Evolutionary conservation across 2,113 vertebrate species (phyloP).

Genomic region (Andinoacara biseriatus): DNA sequence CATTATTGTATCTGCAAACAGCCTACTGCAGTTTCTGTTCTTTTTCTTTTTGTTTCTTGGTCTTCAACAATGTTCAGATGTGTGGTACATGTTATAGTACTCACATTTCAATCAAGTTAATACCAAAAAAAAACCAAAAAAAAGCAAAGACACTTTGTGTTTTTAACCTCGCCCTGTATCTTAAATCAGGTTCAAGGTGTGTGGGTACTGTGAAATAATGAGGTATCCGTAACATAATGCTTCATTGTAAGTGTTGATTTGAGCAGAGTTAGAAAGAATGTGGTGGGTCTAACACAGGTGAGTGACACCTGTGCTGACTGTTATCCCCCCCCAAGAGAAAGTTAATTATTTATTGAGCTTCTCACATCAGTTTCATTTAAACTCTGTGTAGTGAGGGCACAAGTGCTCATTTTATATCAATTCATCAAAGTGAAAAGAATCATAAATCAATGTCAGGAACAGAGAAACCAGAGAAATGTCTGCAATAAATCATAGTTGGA

Average conservation of each 20-base stretch:
- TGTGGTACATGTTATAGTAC: background rate
- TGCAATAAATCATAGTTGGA: slow-evolving; percentile 37
- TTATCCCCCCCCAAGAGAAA: background rate
- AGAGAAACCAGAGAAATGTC: slow-evolving; percentile 28
- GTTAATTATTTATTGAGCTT: slow-evolving; percentile 20
- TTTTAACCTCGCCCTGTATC: no score
- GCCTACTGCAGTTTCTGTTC: background rate
- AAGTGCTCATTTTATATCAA: slow-evolving; percentile 22
- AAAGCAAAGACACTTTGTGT: no score
- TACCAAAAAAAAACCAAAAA: no score
- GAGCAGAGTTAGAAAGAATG: background rate
- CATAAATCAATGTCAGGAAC: slow-evolving; percentile 27
- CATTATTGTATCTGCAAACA: background rate
- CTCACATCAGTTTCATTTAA: slow-evolving; percentile 3
- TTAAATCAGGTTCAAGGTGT: background rate
- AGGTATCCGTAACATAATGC: background rate
- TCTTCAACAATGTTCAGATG: background rate
- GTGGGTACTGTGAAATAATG: background rate
- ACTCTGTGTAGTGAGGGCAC: background rate
- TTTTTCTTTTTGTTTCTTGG: background rate
- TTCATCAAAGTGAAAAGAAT: slow-evolving; percentile 8
- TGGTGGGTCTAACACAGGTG: background rate
- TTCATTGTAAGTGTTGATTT: background rate
- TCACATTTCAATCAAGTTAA: background rate
- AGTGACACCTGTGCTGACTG: background rate